phyloP scores from a whole-genome alignment of 1,140 invertebrate species.

The Homalodisca vitripennis region DNA sequence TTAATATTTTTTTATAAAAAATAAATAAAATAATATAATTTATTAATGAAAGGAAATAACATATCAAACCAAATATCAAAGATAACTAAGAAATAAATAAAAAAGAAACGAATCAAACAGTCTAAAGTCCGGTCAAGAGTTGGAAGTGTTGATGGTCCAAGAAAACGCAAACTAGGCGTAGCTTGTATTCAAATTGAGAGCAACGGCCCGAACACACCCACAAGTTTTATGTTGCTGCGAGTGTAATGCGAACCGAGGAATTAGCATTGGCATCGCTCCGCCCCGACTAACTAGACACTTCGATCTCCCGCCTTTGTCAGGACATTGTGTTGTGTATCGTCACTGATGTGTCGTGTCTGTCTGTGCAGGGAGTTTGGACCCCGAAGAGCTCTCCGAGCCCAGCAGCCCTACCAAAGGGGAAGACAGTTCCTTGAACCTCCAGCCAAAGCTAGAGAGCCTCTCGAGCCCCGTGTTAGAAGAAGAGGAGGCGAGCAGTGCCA shows the following conservation, averaged over 20 bases:
- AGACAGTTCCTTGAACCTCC: slow-evolving; percentile 37
- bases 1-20: too few species aligned
- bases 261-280: slow-evolving; percentile 11
- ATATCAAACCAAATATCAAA: too few species aligned
- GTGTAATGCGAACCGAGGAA: slow-evolving; percentile 16
- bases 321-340: neutral
- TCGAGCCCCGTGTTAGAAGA: slow-evolving; percentile 54
- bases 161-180: slow-evolving; percentile 13
- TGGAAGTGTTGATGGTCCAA: too few species aligned
- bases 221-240: slow-evolving; percentile 18
- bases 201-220: slow-evolving; percentile 13
- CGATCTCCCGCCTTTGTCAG: too few species aligned
- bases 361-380: slow-evolving; percentile 68
- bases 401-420: slow-evolving; percentile 42
- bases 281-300: neutral
- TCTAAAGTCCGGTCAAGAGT: too few species aligned
- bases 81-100: too few species aligned
- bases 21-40: too few species aligned
- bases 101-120: too few species aligned
- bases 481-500: slow-evolving; percentile 62
- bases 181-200: slow-evolving; percentile 13
- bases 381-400: slow-evolving; percentile 72
- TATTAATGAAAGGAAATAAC: too few species aligned
- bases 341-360: slow-evolving; percentile 33
- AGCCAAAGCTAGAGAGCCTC: slow-evolving; percentile 52